Percentiles rank a stretch among this genome's conserved stretches.
These are phyloP conservation scores for Holcopasites calliopsidis DNA, from an alignment of 1,140 invertebrate genomes.

Conservation along the genomic window DNA sequence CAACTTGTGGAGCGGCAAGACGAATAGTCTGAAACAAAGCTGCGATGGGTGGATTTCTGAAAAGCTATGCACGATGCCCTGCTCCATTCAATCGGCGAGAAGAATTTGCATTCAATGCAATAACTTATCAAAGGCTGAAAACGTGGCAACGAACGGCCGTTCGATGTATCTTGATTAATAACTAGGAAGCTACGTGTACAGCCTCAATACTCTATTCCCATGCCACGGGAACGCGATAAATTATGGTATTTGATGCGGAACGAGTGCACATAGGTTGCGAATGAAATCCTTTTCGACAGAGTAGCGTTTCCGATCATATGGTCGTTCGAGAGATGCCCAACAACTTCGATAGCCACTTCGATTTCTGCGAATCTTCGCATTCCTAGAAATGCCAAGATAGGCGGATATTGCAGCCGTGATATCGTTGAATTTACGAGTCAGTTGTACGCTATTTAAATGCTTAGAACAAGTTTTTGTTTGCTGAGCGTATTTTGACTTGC, in stretches of 20 bases:
- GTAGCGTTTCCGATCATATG: not conserved
- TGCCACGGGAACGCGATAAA: constrained; percentile 56
- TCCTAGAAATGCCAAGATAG: too few relatives aligned
- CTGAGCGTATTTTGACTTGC: too few relatives aligned
- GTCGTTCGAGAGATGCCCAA: not conserved
- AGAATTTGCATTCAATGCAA: constrained; percentile 71
- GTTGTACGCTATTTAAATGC: too few relatives aligned
- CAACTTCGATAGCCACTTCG: not conserved
- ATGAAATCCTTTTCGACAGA: constrained; percentile 6
- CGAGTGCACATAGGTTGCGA: not conserved
- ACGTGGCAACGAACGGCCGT: constrained; percentile 41
- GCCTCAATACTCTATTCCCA: constrained; percentile 55
- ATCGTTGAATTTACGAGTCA: too few relatives aligned
- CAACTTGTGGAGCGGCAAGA: constrained; percentile 18
- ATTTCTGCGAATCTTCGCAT: not conserved
- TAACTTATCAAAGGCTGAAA: constrained; percentile 67
- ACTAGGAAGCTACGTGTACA: constrained; percentile 65
- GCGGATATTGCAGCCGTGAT: not conserved
- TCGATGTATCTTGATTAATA: constrained; percentile 72
- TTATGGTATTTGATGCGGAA: constrained; percentile 51
- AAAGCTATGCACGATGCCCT: constrained; percentile 26
- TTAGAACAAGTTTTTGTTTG: too few relatives aligned
- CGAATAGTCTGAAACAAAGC: constrained; percentile 29
- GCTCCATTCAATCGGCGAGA: constrained; percentile 35
- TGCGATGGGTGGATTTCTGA: constrained; percentile 28